These are phyloP conservation scores for Dasyprocta punctata DNA, from an alignment of 2,113 vertebrate species.

Conservation along the genomic window DNA sequence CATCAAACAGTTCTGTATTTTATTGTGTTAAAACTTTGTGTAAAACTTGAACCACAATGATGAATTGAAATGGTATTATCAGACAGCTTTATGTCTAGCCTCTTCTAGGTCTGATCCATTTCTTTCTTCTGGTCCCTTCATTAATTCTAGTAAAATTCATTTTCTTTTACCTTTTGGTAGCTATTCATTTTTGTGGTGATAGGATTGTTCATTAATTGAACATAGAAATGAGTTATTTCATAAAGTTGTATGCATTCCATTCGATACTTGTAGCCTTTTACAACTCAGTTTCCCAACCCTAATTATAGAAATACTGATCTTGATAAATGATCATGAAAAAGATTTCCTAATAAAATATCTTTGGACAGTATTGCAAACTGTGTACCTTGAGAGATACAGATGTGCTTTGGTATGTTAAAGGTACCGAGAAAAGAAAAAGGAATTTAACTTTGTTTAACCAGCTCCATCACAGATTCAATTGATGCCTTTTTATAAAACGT, in stretches of 20 bases:
- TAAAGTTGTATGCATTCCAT: not conserved
- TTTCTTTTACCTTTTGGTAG: not conserved
- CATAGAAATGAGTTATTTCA: constrained; percentile 18
- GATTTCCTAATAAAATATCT: not conserved
- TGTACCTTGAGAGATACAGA: not conserved
- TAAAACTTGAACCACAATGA: constrained; percentile 66
- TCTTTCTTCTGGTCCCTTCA: not conserved
- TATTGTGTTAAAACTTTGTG: constrained; percentile 70
- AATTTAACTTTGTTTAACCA: not conserved
- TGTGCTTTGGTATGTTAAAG: constrained; percentile 25
- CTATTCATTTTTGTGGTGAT: constrained; percentile 4
- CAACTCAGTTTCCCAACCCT: not conserved
- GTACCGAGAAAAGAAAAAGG: not conserved
- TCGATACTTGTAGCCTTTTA: not conserved
- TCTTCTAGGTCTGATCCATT: constrained; percentile 31
- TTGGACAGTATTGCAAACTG: not conserved
- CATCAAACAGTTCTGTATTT: constrained; percentile 75
- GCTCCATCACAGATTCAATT: not conserved
- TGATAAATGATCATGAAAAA: not conserved
- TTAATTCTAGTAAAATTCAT: constrained; percentile 34
- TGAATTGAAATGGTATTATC: constrained; percentile 62
- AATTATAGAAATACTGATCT: not conserved
- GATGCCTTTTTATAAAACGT: not conserved
- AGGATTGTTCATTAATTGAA: not conserved
- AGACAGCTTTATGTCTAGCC: constrained; percentile 11